Base-by-base conservation (phyloP, 2,888 invertebrate species). In the Chloromyia formosa region DNA sequence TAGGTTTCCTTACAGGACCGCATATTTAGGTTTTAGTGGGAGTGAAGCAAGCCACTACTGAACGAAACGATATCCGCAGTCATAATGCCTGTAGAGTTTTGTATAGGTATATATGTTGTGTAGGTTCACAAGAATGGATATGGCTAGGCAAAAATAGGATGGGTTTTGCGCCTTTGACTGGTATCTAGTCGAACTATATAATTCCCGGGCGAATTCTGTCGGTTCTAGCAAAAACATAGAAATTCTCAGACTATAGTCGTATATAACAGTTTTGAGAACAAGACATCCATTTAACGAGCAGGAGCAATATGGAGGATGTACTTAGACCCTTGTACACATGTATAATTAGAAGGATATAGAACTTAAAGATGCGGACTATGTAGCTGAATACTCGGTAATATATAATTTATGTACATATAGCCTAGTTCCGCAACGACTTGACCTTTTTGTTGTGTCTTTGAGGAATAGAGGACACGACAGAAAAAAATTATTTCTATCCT, bases 1-100 rank as follows among this genome's bases (percentile, higher is more conserved):
- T 84, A 83, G 81, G 85, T 85, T 85, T 85, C 85, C 85, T 85
- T 85, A 85, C 85, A 85, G 85, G 82, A 85, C 85, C 85, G 84
- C 85, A 85, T 85, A 85, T 85, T 85, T 85, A 83, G 85, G 85
- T 85, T 85, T 84, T 83, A 82, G 84, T 85, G 84, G 84, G 82
- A 83, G 82, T 81, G 80, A 76, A 81, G 80, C 80, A 81, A 81
- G 86, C 86, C 84, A 81, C 81, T 82, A 83, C 84, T 82, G 83
- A 82, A 80, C 79, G 79, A 83, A 83, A 84, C 84, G 83, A 84
- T 84, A 84, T 83, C 84, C 83, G 78, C 78, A 78, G 78, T 79
- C 78, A 78, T 77, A 78, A 78, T 75, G 69, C 75, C 72, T 77
- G 73, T 74, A 74, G 76, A 62, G 7, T 35, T 35, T 35, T n/a